Evolutionary conservation across 2,797 vertebrate genomes (phyloP).

Genomic region (Myoxocephalus aenaeus): DNA sequence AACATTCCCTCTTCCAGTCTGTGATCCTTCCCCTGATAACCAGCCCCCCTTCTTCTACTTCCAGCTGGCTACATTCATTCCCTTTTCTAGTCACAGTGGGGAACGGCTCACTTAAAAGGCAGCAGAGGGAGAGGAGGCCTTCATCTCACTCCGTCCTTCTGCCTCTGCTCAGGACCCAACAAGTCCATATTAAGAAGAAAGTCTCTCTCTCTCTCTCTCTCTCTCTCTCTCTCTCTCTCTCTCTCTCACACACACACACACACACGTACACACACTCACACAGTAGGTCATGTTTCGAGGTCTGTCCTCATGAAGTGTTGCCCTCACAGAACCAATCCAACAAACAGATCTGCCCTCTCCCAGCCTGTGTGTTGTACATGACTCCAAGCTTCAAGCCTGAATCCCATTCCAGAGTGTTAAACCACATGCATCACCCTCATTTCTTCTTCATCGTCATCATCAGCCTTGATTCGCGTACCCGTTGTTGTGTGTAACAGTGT

Average conservation of each 20-base stretch:
- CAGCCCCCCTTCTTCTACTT: not conserved
- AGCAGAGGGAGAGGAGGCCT: slow-evolving; percentile 49
- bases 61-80: slow-evolving; percentile 77
- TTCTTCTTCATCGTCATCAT: not conserved
- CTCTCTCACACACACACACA: not conserved
- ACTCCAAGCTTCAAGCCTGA: not conserved
- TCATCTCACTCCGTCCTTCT: slow-evolving; percentile 34
- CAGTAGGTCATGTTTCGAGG: slow-evolving; percentile 2
- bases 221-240: not conserved
- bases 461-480: not conserved
- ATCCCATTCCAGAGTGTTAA: not conserved
- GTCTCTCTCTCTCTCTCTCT: not conserved
- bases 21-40: slow-evolving; percentile 82
- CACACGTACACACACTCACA: slow-evolving; percentile 6
- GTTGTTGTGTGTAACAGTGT: not conserved
- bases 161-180: slow-evolving; percentile 38
- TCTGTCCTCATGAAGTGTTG: slow-evolving; percentile 29
- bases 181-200: slow-evolving; percentile 76
- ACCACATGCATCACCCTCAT: not conserved
- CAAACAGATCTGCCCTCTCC: slow-evolving; percentile 41
- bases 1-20: slow-evolving; percentile 82
- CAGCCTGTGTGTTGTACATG: slow-evolving; percentile 12
- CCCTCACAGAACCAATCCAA: slow-evolving; percentile 18
- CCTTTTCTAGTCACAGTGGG: slow-evolving; percentile 84
- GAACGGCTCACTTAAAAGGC: slow-evolving; percentile 76